A percentile compares a stretch with the other conserved stretches of the same genome.
Conservation (phyloP, 23 tunicate species). For the Ciona savignyi region DNA sequence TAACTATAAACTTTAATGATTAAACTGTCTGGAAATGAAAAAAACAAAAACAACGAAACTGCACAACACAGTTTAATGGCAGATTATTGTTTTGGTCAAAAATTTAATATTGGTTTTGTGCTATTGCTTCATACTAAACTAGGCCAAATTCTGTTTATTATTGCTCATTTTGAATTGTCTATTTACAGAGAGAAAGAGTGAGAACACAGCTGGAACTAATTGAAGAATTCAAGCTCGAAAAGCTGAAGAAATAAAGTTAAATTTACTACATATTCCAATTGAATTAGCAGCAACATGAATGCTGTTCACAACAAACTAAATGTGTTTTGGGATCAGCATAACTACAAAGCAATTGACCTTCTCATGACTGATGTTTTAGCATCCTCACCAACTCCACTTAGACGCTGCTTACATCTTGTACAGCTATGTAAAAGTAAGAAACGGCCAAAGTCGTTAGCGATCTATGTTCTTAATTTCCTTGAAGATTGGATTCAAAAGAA, state of each 20-base stretch:
- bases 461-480: constrained; percentile 12
- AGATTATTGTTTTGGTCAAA: no score
- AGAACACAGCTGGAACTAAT: constrained; percentile 11
- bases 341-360: constrained; percentile 6
- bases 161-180: no score
- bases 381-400: background rate
- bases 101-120: no score
- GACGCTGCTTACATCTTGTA: constrained; percentile 19
- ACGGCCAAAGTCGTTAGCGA: constrained; percentile 29
- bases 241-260: constrained; percentile 1
- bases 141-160: no score
- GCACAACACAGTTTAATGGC: no score
- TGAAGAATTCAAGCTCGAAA: constrained; percentile 12
- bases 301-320: background rate
- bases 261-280: background rate
- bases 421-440: constrained; percentile 19
- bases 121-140: no score
- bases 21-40: no score
- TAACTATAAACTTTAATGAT: no score
- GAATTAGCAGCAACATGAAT: background rate
- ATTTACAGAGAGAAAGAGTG: constrained; percentile 12
- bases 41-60: no score
- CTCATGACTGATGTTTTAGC: background rate
- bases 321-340: constrained; percentile 22
- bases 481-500: background rate